Base-by-base conservation (phyloP, 2,113 vertebrate species). In the Phrynocephalus versicolor region DNA sequence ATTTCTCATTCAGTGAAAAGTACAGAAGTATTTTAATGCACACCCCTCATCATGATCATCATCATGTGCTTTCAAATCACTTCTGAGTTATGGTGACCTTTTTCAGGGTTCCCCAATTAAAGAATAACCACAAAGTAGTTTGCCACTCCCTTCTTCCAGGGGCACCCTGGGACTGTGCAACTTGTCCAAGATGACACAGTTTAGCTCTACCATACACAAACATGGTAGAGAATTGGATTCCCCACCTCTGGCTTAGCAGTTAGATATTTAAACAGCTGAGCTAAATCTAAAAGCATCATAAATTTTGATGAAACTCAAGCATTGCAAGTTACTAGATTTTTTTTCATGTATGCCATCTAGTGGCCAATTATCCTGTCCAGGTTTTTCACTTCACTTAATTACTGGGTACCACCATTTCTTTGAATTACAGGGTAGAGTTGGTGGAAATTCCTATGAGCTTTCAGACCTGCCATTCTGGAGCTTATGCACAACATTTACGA, bases 391-490 rank as follows among this genome's bases (percentile, higher is more conserved):
- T 74, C 10, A 12, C 13, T 89, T 79, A 45, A 77, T 76, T 64
- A 83, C 14, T 62, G 37, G 13, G 58, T 79, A 23, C 25, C 82
- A n/a, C n/a, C n/a, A n/a, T n/a, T n/a, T 18, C n/a, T 70, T 39
- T 81, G 35, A 57, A 78, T 9, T 30, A 79, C 3, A 3, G 65
- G 10, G 65, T 21, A n/a, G 30, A 9, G 12, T 1, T 6, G 18
- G 76, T 33, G 75, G 78, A 10, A 12, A 2, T 2, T 85, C n/a
- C 57, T 23, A 88, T 88, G 3, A 78, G 4, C 80, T 85, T 87
- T 39, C 0, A 85, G 58, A 85, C 0, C 1, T 87, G 62, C 1
- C 27, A 27, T 45, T 58, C 13, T 75, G 81, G 77, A 58, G 33
- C 12, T 57, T 23, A 64, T 58, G 12, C 65, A 18, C 41, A 81